Evolutionary conservation across 1,140 invertebrate genomes (phyloP).

Genomic region (Drosophila athabasca): DNA sequence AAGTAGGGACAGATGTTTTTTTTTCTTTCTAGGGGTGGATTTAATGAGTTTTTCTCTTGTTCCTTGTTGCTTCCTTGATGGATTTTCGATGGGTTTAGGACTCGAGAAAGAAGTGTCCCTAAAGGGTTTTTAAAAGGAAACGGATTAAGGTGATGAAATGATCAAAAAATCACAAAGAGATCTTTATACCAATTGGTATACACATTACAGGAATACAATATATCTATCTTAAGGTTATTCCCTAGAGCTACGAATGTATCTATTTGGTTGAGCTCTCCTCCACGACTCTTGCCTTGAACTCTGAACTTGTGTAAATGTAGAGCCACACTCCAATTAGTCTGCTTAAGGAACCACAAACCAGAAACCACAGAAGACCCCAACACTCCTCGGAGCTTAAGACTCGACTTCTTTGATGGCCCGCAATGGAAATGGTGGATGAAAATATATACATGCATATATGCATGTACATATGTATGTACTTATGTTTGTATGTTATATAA

Average conservation of each 20-base stretch:
- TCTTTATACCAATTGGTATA: too few species aligned
- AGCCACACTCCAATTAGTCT: slow-evolving; percentile 52
- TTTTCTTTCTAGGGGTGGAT: slow-evolving; percentile 39
- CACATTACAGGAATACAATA: too few species aligned
- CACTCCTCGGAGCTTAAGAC: slow-evolving; percentile 24
- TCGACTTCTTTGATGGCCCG: slow-evolving; percentile 9
- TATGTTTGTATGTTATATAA: too few species aligned
- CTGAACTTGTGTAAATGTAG: slow-evolving; percentile 13
- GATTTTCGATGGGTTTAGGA: slow-evolving; percentile 18
- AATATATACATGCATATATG: neutral
- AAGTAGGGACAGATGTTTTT: slow-evolving; percentile 60
- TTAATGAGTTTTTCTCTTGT: slow-evolving; percentile 27
- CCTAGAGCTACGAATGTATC: too few species aligned
- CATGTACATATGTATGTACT: too few species aligned
- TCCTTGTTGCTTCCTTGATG: slow-evolving; percentile 17
- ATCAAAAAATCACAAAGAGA: too few species aligned
- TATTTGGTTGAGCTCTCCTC: too few species aligned
- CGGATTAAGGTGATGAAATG: too few species aligned
- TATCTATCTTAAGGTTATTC: too few species aligned
- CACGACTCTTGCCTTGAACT: slow-evolving; percentile 1
- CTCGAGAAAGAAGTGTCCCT: neutral
- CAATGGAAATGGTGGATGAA: neutral
- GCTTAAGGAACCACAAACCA: slow-evolving; percentile 57
- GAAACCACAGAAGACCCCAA: slow-evolving; percentile 5
- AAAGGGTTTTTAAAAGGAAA: neutral